Percentiles rank a stretch among this genome's conserved stretches.
Evolutionary conservation across 2,888 invertebrate species (phyloP).

Genomic region (Heliconius aoede): DNA sequence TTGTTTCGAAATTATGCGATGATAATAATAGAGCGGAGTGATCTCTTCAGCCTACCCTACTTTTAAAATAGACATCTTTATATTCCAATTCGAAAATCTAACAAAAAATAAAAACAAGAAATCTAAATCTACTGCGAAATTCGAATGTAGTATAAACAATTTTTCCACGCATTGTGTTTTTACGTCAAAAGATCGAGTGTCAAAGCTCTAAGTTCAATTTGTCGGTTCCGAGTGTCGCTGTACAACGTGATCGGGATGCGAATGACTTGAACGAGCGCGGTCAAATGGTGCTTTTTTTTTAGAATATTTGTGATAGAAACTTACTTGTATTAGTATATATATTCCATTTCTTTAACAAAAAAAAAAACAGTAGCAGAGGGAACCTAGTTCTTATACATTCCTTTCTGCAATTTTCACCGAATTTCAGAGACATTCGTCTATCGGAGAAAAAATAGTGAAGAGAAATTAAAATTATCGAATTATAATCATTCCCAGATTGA

Average conservation of each 20-base stretch:
- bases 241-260: slow-evolving; percentile 8
- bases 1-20: no score
- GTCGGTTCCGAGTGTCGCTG: not conserved
- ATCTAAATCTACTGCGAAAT: not conserved
- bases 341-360: no score
- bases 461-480: no score
- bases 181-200: not conserved
- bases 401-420: no score
- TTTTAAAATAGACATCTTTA: not conserved
- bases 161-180: not conserved
- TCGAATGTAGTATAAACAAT: not conserved
- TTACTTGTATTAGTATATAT: no score
- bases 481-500: no score
- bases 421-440: no score
- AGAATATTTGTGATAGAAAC: not conserved
- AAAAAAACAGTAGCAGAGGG: no score
- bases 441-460: no score
- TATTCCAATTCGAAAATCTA: not conserved
- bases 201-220: slow-evolving; percentile 23
- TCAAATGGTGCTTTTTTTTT: not conserved
- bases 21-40: no score
- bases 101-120: not conserved
- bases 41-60: not conserved
- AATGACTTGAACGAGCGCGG: not conserved
- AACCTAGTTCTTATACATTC: no score